These are phyloP conservation scores for Bos taurus DNA, from an alignment of 2,113 vertebrate species.

Conservation along the genomic window DNA sequence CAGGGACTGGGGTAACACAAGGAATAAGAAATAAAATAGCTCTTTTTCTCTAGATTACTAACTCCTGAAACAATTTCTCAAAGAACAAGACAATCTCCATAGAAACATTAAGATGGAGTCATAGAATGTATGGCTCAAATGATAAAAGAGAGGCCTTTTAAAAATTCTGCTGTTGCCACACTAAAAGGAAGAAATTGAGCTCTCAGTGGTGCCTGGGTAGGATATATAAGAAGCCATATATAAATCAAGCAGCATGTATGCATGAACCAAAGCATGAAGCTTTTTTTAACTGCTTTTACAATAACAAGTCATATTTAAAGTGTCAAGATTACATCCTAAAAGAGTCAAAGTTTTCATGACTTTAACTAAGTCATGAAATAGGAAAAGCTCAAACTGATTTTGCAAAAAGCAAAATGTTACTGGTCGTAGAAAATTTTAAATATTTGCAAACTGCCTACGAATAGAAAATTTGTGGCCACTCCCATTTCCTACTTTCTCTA, in stretches of 20 bases:
- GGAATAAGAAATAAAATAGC: constrained; percentile 41
- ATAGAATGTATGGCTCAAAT: background rate
- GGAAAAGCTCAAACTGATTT: background rate
- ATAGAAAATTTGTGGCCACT: background rate
- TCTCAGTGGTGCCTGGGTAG: background rate
- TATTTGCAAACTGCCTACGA: background rate
- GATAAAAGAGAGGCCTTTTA: background rate
- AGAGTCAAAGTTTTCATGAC: background rate
- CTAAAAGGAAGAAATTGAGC: background rate
- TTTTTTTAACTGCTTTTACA: background rate
- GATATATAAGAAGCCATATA: background rate
- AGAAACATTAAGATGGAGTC: background rate
- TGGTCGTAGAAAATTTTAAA: background rate
- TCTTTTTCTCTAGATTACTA: background rate
- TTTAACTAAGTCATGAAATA: background rate
- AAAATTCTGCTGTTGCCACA: background rate
- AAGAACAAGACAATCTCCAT: background rate
- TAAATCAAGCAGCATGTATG: background rate
- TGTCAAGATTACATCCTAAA: background rate
- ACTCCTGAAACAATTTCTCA: constrained; percentile 40
- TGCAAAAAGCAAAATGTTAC: background rate
- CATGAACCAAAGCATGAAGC: background rate
- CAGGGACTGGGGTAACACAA: background rate
- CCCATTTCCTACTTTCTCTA: too few relatives aligned
- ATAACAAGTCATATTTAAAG: background rate